Base-by-base conservation (phyloP, 2,888 invertebrate genomes). In the Flabesymbios commensalis region DNA sequence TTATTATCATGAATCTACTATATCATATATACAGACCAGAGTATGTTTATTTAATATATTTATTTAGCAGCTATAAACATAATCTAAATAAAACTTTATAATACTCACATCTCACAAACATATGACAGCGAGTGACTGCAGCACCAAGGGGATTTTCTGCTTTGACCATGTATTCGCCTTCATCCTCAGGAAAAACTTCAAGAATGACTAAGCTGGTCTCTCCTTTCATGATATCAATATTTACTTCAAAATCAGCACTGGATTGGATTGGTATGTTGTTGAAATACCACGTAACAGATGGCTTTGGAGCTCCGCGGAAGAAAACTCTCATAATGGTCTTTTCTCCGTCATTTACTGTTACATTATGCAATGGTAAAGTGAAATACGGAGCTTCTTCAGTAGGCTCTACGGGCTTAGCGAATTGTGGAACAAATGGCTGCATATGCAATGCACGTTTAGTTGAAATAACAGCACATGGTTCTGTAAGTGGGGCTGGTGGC, bases 141-240 rank as follows among this genome's bases (percentile, higher is more conserved):
- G 96, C 94, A 63, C 99, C 99, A 78, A 93, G 93, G 78, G 92
- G 75, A 70, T 84, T 86, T 36, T 75, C 78, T 28, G 94, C 92
- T 32, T 93, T 89, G 80, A 95, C 95, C 82, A 93, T 94, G 84
- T 98, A 99, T 67, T 90, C 90, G 17, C 98, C 99, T 81, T 98
- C 97, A 80, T 99, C 98, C 84, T 99, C 98, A 26, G 97, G 96
- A 88, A 95, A 96, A n/a, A 94, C 95, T 84, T 97, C 95, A 7
- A 93, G 90, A 75, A 99, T 93, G 77, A 90, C 90, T 64, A 99
- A 85, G 45, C 90, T 91, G 78, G 90, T 93, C 71, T 88, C 88
- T 28, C 94, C 93, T 28, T 90, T 92, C 66, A 93, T 90, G 74
- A 91, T 69, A 68, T 84, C 83, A 59, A 83, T 78, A 54, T 74